phyloP scores from a whole-genome alignment of 2,113 vertebrate species.

The Myotis brandtii region DNA sequence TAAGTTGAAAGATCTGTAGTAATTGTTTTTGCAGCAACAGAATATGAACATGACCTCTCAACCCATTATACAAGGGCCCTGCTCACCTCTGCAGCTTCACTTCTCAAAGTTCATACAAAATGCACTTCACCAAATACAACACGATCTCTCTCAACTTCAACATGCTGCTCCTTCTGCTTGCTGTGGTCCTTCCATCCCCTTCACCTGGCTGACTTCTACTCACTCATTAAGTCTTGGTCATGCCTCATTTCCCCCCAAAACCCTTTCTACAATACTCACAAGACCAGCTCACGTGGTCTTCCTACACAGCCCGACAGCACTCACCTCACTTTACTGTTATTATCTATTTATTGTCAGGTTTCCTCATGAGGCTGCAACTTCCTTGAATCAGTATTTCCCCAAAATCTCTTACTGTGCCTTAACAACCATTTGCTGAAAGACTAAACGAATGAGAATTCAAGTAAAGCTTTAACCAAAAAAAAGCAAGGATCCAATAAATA shows the following conservation, averaged over 20 bases:
- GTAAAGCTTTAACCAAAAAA: constrained; percentile 20
- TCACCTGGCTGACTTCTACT: background rate
- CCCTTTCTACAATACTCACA: background rate
- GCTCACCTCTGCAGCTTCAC: background rate
- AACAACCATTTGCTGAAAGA: background rate
- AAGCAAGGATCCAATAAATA: background rate
- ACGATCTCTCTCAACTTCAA: background rate
- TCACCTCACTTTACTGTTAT: background rate
- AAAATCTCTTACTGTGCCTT: background rate
- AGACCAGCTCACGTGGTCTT: background rate
- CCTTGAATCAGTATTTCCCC: background rate
- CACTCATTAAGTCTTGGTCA: background rate
- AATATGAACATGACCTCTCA: background rate
- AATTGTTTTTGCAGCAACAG: background rate
- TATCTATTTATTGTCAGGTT: background rate
- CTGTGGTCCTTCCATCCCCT: background rate
- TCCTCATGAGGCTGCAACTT: background rate
- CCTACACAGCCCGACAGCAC: background rate
- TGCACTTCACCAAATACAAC: background rate
- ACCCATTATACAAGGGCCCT: background rate
- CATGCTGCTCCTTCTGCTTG: background rate
- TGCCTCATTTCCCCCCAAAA: background rate
- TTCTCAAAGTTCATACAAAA: background rate
- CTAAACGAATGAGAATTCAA: background rate
- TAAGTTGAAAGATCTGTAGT: background rate